Percentiles rank a stretch among this genome's conserved stretches.
phyloP scores from a whole-genome alignment of 2,113 vertebrate genomes.

The Pseudopipra pipra region DNA sequence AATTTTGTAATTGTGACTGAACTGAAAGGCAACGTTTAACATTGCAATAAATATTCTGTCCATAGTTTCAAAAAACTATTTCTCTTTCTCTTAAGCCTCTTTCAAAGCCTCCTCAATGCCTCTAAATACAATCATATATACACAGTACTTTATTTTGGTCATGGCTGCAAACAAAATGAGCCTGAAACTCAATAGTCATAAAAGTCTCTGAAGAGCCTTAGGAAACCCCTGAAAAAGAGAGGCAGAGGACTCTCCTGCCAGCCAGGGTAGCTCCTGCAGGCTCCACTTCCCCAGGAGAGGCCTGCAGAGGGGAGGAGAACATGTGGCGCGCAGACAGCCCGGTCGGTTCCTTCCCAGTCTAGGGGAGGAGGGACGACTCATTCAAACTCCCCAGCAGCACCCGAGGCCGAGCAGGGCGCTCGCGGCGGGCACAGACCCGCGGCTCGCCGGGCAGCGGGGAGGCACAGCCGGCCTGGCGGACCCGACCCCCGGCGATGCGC shows the following conservation, averaged over 20 bases:
- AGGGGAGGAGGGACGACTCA: neutral
- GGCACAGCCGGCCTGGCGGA: neutral
- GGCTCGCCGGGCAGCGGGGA: no score
- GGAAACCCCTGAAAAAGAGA: neutral
- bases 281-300: neutral
- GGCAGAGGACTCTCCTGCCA: neutral
- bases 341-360: neutral
- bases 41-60: neutral
- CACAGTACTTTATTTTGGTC: neutral
- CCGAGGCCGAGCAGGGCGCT: neutral
- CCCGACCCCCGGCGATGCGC: neutral
- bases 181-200: neutral
- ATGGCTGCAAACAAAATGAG: neutral
- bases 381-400: constrained; percentile 33
- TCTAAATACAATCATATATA: neutral
- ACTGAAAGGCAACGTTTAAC: neutral
- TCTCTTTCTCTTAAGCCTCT: neutral
- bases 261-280: neutral
- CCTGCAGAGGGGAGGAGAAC: neutral
- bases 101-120: neutral
- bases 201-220: neutral
- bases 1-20: neutral
- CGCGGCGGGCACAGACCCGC: neutral
- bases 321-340: constrained; percentile 38
- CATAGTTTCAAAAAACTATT: neutral